Base-by-base conservation (phyloP, 1,140 invertebrate genomes). In the Drosophila nigromelanica region DNA sequence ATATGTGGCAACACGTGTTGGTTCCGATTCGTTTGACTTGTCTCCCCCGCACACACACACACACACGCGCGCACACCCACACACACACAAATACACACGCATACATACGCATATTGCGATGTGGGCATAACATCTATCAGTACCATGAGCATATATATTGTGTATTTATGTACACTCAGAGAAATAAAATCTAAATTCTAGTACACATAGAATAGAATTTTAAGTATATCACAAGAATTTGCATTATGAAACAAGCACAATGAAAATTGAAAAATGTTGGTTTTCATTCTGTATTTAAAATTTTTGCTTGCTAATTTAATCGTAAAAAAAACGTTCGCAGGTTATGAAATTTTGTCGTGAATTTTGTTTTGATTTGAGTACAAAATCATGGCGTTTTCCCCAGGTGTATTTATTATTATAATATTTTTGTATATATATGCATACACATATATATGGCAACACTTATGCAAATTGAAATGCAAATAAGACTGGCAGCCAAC, bases 391-490 rank as follows among this genome's bases (percentile, higher is more conserved):
- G 5, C 11, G 3, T 1, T 24, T 48, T 48, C 6, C 10, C 24
- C 11, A 12, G 10, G 48, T 51, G 48, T 5, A 51, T 5, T 33
- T 51, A 30, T n/a, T 35, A 15, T 35, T 35, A 35, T 37, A 47
- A 35, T 47, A 47, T 45, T 18, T 45, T 30, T 33, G 52, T 40
- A 47, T 42, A 21, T 39, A 24, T 51, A 27, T 21, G 8, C 21
- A 45, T 39, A 18, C 30, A n/a, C 21, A 45, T 48, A 27, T 40
- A 11, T 39, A 40, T 54, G 66, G 73, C 72, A 66, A 71, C 72
- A 75, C 72, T 75, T 78, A 78, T 78, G 76, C 67, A 78, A 78
- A 78, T 78, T 78, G 66, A 78, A 75, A 78, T 78, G 76, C 76
- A 78, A 78, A 78, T 78, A 66, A 72, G 76, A 61, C 71, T 61